Conservation (phyloP, 2,113 vertebrate genomes). For the Hippocampus zosterae region DNA sequence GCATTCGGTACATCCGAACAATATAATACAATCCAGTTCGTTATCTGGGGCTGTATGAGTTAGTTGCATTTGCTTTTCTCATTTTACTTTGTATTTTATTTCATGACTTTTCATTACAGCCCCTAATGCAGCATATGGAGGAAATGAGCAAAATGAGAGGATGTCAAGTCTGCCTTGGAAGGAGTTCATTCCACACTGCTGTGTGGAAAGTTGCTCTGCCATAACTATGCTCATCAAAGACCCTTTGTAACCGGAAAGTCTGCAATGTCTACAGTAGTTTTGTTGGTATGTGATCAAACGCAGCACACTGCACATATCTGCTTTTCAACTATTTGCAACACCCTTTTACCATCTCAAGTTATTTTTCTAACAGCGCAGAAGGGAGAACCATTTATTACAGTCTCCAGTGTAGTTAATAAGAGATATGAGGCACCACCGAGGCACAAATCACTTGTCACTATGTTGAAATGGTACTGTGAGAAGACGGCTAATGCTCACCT, state of each 20-base stretch:
- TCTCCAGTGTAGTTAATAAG: slow-evolving; percentile 36
- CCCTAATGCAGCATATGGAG: neutral
- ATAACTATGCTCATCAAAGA: slow-evolving; percentile 38
- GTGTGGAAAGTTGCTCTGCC: slow-evolving; percentile 9
- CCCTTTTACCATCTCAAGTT: slow-evolving; percentile 9
- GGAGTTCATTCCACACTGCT: neutral
- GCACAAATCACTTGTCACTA: slow-evolving; percentile 44
- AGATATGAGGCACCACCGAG: slow-evolving; percentile 35
- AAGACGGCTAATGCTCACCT: slow-evolving; percentile 17
- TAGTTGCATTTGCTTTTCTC: neutral
- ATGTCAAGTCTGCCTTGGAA: neutral
- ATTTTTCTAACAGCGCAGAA: neutral
- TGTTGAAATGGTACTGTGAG: slow-evolving; percentile 26
- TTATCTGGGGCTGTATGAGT: neutral
- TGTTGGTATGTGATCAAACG: neutral
- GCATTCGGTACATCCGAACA: neutral
- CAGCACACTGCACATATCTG: slow-evolving; percentile 1
- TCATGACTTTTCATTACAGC: neutral
- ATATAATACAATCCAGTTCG: neutral
- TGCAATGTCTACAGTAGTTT: slow-evolving; percentile 30
- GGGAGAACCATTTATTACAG: slow-evolving; percentile 19
- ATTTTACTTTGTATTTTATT: neutral
- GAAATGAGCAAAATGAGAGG: neutral
- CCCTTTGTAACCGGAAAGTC: slow-evolving; percentile 32
- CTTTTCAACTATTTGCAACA: slow-evolving; percentile 6